Conservation (phyloP, 1,140 invertebrate genomes). For the Neodiprion virginianus region DNA sequence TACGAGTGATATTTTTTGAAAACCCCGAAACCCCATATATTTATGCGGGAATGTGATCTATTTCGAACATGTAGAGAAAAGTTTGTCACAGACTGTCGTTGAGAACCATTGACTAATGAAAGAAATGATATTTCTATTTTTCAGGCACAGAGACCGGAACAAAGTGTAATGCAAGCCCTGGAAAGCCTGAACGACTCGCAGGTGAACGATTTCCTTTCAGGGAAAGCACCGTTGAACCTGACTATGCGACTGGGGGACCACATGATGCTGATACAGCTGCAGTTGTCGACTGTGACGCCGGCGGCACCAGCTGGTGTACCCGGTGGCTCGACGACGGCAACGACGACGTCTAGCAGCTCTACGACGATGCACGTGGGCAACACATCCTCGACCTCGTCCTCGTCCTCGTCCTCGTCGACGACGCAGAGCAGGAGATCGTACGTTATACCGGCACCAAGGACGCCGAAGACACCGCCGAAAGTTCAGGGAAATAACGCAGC, state of each 20-base stretch:
- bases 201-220: constrained; percentile 94
- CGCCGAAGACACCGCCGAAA: constrained; percentile 10
- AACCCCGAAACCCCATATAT: too few species aligned
- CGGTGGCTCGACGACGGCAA: constrained; percentile 13
- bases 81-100: too few species aligned
- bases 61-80: too few species aligned
- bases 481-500: constrained; percentile 23
- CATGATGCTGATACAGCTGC: constrained; percentile 96
- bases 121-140: constrained; percentile 49
- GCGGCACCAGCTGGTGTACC: constrained; percentile 35
- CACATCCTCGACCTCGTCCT: constrained; percentile 19
- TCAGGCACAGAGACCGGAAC: constrained; percentile 88
- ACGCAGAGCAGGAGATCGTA: constrained; percentile 37
- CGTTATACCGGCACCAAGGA: constrained; percentile 26
- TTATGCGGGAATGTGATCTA: too few species aligned
- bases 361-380: constrained; percentile 13
- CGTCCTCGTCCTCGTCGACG: constrained; percentile 24
- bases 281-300: constrained; percentile 82
- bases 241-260: constrained; percentile 95
- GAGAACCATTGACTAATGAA: too few species aligned
- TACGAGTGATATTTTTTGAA: too few species aligned
- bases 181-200: constrained; percentile 90
- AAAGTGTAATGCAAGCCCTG: constrained; percentile 93
- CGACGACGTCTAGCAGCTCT: constrained; percentile 10
- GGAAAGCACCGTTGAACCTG: constrained; percentile 90